Base-by-base conservation (phyloP, 2,113 vertebrate genomes). In the Myotis yumanensis region DNA sequence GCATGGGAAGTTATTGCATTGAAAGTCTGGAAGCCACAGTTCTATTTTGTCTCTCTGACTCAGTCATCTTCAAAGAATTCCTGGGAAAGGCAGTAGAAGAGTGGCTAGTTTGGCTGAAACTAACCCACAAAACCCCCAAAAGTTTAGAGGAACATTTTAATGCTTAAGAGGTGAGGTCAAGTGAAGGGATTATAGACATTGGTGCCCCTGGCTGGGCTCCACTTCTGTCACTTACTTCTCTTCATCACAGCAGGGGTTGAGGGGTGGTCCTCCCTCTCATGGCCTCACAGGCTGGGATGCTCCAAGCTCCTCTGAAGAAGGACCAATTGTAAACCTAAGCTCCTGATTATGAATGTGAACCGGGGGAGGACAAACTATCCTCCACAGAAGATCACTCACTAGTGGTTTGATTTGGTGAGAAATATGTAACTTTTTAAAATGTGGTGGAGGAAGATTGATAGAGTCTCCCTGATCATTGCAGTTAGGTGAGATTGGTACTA, bases 51-150 rank as follows among this genome's bases (percentile, higher is more conserved):
- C 40, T 86, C 69, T 43, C 71, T 14, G 6, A 94, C 18, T 93
- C 32, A 32, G 4, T 46, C 11, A 43, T 52, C 37, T 48, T 95
- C 40, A 71, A 71, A 83, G 69, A 79, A 84, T 68, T 90, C 20
- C 25, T 7, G 87, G 71, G 35, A 57, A 93, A 94, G 4, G 57
- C 48, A 23, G 32, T 46, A 52, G 64, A 82, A 82, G 89, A 66
- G 28, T 64, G 80, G 25, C 85, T 81, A 84, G 40, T 35, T 80
- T 86, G 35, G 20, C 71, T 95, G 71, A 80, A 66, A 86, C 28
- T 14, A 37, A 85, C 37, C 68, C 95, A 94, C 75, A 81, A 62
- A 54, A 84, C 16, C 71, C 87, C 11, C 66, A 80, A 30, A 71
- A 30, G 20, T 77, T 75, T 48, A 57, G 28, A 51, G 80, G 32